These are phyloP conservation scores for Vanessa tameamea DNA, from an alignment of 1,140 invertebrate genomes.

Conservation along the genomic window DNA sequence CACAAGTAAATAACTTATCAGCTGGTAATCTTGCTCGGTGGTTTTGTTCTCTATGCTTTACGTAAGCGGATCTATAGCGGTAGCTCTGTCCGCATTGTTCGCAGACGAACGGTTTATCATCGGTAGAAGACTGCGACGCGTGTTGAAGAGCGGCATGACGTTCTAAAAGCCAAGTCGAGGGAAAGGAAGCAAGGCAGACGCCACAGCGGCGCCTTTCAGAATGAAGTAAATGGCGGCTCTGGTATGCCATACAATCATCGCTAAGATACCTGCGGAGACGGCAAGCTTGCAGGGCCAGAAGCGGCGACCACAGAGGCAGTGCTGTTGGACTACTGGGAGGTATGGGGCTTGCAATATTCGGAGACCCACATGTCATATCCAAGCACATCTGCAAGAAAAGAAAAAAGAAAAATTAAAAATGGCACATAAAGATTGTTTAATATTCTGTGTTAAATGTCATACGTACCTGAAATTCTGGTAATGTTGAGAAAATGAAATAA, in stretches of 20 bases:
- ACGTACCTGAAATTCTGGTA: slow-evolving; percentile 45
- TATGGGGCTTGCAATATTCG: slow-evolving; percentile 69
- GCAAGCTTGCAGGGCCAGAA: slow-evolving; percentile 76
- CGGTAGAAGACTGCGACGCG: slow-evolving; percentile 80
- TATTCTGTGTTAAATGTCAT: slow-evolving; percentile 10
- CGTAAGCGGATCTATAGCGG: slow-evolving; percentile 92
- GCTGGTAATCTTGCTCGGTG: slow-evolving; percentile 91
- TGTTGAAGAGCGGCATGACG: slow-evolving; percentile 90
- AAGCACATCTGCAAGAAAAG: slow-evolving; percentile 67
- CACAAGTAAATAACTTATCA: slow-evolving; percentile 93
- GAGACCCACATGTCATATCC: slow-evolving; percentile 68
- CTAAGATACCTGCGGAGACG: slow-evolving; percentile 79
- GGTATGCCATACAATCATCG: slow-evolving; percentile 73
- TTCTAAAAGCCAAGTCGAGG: slow-evolving; percentile 90
- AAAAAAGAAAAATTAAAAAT: neutral
- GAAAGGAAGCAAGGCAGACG: slow-evolving; percentile 90
- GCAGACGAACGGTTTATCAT: slow-evolving; percentile 95
- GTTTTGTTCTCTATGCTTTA: slow-evolving; percentile 93
- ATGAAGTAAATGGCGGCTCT: slow-evolving; percentile 68
- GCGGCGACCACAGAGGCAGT: slow-evolving; percentile 79
- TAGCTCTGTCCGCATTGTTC: slow-evolving; percentile 95
- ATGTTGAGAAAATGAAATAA: slow-evolving; percentile 44
- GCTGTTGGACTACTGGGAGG: slow-evolving; percentile 81
- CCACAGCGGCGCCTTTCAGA: slow-evolving; percentile 85
- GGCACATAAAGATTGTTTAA: neutral